Evolutionary conservation across 2,113 vertebrate genomes (phyloP), one percentile per base, ranked within the genome.

Genomic region (Grantiella picta): DNA sequence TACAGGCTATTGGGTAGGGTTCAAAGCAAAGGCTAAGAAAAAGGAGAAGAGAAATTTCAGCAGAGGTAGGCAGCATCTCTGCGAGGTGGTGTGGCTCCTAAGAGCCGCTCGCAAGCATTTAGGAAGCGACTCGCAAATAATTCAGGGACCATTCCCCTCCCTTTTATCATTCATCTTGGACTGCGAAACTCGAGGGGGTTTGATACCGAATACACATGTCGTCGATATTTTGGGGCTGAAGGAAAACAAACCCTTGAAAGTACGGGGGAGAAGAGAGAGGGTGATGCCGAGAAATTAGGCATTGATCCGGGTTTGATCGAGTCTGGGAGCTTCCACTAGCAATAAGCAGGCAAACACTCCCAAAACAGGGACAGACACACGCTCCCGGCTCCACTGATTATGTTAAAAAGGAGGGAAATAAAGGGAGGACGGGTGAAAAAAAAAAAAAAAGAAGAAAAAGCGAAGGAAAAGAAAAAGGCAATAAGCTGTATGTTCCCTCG

Each of bases 21-120:
- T 95, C 89, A 96, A 86, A 95, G 83, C 33, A 84, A 79, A 64
- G 78, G 80, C 77, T 91, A 53, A 91, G 94, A 25, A 83, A 93
- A 92, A 91, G 38, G 76, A 72, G 63, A 56, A 56, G 45, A 25
- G 53, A 75, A 59, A 94, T 91, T 89, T 84, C 80, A 77, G 86
- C 81, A 84, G 83, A 83, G 91, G 83, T 86, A 20, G 87, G 73
- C 86, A 94, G 83, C 77, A 94, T 92, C 86, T 73, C 81, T 78
- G 61, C n/a, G 53, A 73, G 83, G 44, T 64, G 29, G 5, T 52
- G 72, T 5, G 56, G n/a, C 56, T 93, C 52, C 65, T 31, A 5
- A 47, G 77, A 93, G 73, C 59, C 24, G 28, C 56, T 66, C 44
- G 38, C 63, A 40, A 90, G 45, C 61, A 5, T 73, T 89, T 82